Percentiles rank a stretch among this genome's conserved stretches.
Conservation (phyloP, 2,888 invertebrate species). For the Sepiola atlantica region DNA sequence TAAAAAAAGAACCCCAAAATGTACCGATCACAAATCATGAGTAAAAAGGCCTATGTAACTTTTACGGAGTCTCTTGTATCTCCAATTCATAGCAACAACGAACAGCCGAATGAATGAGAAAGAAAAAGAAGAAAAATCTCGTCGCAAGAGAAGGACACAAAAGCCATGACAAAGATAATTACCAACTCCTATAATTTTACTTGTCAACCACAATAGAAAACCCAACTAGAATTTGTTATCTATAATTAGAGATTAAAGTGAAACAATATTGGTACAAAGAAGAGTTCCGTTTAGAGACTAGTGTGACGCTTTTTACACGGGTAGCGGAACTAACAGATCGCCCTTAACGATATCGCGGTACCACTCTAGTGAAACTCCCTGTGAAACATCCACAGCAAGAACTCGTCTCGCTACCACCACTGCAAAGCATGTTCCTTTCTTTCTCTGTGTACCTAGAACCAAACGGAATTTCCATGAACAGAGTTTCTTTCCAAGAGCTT, state of each 20-base stretch:
- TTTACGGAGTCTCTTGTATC: neutral
- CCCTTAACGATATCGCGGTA: neutral
- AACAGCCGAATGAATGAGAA: no score
- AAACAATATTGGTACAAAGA: neutral
- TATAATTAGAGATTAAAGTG: neutral
- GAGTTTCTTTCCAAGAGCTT: no score
- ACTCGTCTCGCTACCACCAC: no score
- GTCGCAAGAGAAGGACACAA: neutral
- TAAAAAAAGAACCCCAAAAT: neutral
- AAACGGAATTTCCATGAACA: no score
- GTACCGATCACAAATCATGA: neutral
- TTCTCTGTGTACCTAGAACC: no score
- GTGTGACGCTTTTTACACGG: neutral
- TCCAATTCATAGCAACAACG: neutral
- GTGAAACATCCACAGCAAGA: no score
- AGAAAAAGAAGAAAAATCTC: neutral
- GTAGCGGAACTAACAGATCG: neutral
- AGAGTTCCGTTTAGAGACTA: neutral
- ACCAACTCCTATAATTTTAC: neutral
- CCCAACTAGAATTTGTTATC: neutral
- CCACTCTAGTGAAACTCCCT: neutral
- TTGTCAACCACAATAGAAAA: neutral
- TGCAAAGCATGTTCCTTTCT: no score
- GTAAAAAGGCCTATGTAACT: neutral
- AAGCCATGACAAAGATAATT: neutral